phyloP scores from a whole-genome alignment of 2,113 vertebrate genomes.

The Ceratotherium simum region DNA sequence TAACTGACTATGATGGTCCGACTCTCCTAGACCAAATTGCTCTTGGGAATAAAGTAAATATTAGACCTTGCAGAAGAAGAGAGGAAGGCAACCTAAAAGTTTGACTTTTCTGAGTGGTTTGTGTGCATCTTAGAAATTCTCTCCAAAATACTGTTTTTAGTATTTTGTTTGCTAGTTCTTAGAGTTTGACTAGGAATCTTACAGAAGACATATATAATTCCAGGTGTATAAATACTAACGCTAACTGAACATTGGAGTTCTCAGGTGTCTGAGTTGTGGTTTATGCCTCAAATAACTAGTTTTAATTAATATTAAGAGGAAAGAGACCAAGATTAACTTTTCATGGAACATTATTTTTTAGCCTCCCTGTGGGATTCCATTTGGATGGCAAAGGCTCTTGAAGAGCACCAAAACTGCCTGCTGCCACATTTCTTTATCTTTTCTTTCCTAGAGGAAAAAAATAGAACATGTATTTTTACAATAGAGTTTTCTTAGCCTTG shows the following conservation, averaged over 20 bases:
- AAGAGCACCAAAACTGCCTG: not conserved
- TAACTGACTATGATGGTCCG: not conserved
- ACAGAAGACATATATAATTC: not conserved
- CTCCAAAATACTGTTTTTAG: not conserved
- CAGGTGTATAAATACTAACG: not conserved
- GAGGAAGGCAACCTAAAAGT: not conserved
- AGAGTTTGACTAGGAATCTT: not conserved
- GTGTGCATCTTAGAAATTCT: not conserved
- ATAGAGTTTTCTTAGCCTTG: not conserved
- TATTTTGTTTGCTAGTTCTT: not conserved
- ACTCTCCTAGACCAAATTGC: not conserved
- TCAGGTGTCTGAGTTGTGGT: not conserved
- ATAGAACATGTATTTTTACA: not conserved
- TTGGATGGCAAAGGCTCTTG: slow-evolving; percentile 5
- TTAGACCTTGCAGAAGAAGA: not conserved
- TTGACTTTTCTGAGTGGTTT: not conserved
- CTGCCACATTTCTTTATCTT: not conserved
- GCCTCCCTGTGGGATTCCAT: not conserved
- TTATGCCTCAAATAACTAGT: not conserved
- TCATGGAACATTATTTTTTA: not conserved
- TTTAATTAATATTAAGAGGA: not conserved
- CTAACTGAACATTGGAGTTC: not conserved
- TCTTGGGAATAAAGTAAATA: not conserved
- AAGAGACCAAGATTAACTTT: not conserved
- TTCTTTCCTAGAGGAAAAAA: not conserved